Evolutionary conservation across 2,888 invertebrate genomes (phyloP), one percentile per base, ranked within the genome.

Genomic region (Ophion obscuratus): DNA sequence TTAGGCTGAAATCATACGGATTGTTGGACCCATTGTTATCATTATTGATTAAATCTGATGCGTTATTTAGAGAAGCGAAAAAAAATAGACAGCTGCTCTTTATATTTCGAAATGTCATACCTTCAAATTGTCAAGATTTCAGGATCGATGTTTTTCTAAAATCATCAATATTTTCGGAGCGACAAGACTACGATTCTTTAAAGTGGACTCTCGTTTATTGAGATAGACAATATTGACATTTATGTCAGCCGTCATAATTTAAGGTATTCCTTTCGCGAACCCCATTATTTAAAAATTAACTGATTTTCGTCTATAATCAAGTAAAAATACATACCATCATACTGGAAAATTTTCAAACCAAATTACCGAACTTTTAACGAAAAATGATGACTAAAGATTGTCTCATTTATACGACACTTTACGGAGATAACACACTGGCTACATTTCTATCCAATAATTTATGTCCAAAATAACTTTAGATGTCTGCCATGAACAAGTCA

Each of bases 1-100:
- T 44, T 79, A 70, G 62, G 70, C 70, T 62, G 70, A 20, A 70
- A 47, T 70, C 27, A 62, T 79, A 17, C 57, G 61, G 61, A 79
- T 31, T 78, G 61, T 70, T 53, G 53, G 17, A 53, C 5, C 14
- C 61, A 78, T 78, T 70, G 20, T 70, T 44, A 31, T 47, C 59
- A 59, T 77, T 40, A 70, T 79, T 57, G 78, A 47, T 77, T 40
- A 20, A 5, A 53, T 67, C 17, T 6, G 53, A 20, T 24, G 31
- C 20, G 27, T 57, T 1, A 66, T 31, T 14, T 17, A 66, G 4
- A 67, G 40, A 47, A 67, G 57, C 4, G 27, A 20, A 59, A 7
- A 59, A 10, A 66, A 27, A 78, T 59, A 44, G 10, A 44, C 9
- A 31, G 27, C 70, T 47, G 61, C 47, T 70, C 11, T 70, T 64